Evolutionary conservation across 2,797 vertebrate species (phyloP).

Genomic region (Periophthalmus magnuspinnatus): DNA sequence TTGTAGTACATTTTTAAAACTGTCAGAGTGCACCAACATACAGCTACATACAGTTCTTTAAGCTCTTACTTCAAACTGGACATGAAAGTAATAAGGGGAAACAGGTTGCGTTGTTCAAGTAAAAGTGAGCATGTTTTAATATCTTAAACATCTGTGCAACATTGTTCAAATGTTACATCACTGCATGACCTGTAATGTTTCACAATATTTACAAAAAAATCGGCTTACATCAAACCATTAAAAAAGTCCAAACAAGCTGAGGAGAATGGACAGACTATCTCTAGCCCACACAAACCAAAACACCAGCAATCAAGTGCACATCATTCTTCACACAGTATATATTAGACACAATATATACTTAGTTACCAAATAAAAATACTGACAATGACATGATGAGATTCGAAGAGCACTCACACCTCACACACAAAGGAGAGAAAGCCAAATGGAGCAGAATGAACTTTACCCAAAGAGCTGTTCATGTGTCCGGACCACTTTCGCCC

Average conservation of each 20-base stretch:
- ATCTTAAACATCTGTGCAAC: constrained; percentile 93
- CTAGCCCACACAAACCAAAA: constrained; percentile 80
- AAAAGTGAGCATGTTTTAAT: constrained; percentile 95
- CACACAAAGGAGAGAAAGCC: constrained; percentile 47
- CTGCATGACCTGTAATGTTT: constrained; percentile 93
- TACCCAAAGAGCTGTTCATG: constrained; percentile 66
- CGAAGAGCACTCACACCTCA: constrained; percentile 44
- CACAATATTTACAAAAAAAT: constrained; percentile 95
- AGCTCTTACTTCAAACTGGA: not conserved
- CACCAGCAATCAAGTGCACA: constrained; percentile 82
- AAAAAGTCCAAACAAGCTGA: constrained; percentile 74
- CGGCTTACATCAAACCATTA: constrained; percentile 86
- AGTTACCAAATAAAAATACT: constrained; percentile 70
- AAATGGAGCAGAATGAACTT: constrained; percentile 76
- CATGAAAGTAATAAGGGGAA: not conserved
- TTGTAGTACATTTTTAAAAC: too few relatives aligned
- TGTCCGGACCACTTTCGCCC: constrained; percentile 24
- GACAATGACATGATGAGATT: constrained; percentile 60
- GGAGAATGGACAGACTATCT: constrained; percentile 82
- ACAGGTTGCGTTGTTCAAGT: constrained; percentile 76
- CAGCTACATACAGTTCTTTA: not conserved
- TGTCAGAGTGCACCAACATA: too few relatives aligned
- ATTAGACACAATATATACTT: constrained; percentile 82
- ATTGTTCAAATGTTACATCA: constrained; percentile 94
- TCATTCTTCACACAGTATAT: constrained; percentile 89